These are phyloP conservation scores for Drosophila fulvimacula DNA, from an alignment of 2,888 invertebrate genomes.

Conservation along the genomic window DNA sequence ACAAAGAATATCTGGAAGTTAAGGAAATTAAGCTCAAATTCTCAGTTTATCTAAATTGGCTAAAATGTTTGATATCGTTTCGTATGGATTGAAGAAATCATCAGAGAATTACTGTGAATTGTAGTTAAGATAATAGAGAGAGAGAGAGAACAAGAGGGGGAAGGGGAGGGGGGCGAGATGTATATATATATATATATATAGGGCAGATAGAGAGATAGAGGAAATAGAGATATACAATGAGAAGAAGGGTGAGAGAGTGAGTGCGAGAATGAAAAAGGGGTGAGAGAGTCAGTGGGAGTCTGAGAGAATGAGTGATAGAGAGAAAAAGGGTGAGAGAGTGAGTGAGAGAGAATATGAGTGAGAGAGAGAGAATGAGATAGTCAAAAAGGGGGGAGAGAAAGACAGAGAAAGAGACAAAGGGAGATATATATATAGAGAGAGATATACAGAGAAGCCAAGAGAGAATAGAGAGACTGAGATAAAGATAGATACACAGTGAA, in stretches of 20 bases:
- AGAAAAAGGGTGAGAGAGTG: neutral
- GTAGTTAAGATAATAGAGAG: neutral
- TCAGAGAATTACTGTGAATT: neutral
- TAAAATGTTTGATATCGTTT: neutral
- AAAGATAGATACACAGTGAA: neutral
- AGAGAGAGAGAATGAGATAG: neutral
- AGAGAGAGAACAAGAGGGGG: neutral
- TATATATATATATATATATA: no score
- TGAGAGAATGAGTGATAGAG: rapidly evolving
- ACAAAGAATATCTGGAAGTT: neutral
- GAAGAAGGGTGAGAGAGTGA: neutral
- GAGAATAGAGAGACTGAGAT: neutral
- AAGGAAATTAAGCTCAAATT: neutral
- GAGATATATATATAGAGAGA: neutral
- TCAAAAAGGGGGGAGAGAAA: neutral
- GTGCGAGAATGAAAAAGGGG: neutral
- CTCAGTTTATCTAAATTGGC: neutral
- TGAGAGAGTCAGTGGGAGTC: neutral
- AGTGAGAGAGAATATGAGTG: neutral
- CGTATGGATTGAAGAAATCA: neutral
- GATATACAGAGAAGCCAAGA: neutral
- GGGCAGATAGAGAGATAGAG: neutral
- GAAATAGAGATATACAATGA: neutral
- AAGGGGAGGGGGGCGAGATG: no score
- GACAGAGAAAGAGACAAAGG: neutral